These are phyloP conservation scores for Rhyacichthys aspro DNA, from an alignment of 2,797 vertebrate species.

Conservation along the genomic window DNA sequence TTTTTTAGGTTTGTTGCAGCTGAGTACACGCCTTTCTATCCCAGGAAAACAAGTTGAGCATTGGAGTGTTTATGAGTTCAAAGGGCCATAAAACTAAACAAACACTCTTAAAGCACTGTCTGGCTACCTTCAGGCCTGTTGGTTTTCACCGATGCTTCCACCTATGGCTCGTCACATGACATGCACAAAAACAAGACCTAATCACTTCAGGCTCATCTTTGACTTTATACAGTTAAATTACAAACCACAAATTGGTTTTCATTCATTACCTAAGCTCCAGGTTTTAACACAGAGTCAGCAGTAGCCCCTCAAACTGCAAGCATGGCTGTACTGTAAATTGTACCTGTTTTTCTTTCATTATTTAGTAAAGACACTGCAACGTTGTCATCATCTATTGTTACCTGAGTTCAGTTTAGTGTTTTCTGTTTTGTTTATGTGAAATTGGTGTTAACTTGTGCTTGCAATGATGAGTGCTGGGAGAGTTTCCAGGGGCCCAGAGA, in stretches of 20 bases:
- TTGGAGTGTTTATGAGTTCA: constrained; percentile 66
- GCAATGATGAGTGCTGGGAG: constrained; percentile 58
- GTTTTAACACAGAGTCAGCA: too few species aligned
- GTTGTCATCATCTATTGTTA: constrained; percentile 3
- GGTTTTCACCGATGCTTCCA: constrained; percentile 39
- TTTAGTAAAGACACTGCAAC: too few species aligned
- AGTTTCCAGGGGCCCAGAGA: constrained; percentile 55
- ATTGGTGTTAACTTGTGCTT: constrained; percentile 41
- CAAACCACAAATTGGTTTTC: background rate
- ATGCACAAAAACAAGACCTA: constrained; percentile 16
- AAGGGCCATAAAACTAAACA: constrained; percentile 71
- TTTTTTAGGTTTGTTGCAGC: constrained; percentile 48
- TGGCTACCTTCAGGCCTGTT: constrained; percentile 58
- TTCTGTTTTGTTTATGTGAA: constrained; percentile 21
- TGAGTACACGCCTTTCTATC: constrained; percentile 56
- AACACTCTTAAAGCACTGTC: constrained; percentile 60
- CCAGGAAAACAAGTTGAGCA: constrained; percentile 63
- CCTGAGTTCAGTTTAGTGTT: constrained; percentile 11
- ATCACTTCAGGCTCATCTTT: constrained; percentile 8
- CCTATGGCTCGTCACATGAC: constrained; percentile 21
- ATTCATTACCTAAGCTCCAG: background rate
- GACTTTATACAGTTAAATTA: constrained; percentile 12
- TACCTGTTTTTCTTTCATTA: too few species aligned
- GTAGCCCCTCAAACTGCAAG: too few species aligned
- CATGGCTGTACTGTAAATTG: too few species aligned